These are phyloP conservation scores for Eilema caniola DNA, from an alignment of 2,888 invertebrate genomes.

Conservation along the genomic window DNA sequence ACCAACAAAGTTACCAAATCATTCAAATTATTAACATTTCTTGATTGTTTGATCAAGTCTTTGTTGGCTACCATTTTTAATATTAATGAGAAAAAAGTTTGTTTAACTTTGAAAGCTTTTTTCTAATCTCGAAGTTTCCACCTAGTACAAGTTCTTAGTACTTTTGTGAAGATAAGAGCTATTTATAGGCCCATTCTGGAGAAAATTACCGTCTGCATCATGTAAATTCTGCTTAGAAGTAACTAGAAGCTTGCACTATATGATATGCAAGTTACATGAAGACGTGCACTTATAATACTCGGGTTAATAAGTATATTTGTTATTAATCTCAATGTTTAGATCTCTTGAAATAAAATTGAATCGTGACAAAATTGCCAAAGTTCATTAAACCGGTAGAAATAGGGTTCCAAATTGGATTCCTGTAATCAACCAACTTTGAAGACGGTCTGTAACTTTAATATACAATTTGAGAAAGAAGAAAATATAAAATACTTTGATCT, in stretches of 20 bases:
- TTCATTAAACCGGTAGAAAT: background rate
- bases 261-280: background rate
- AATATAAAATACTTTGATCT: background rate
- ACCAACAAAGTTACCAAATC: background rate
- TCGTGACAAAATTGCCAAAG: conserved; percentile 4
- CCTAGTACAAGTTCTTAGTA: conserved; percentile 41
- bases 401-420: conserved; percentile 22
- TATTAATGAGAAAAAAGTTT: conserved; percentile 18
- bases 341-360: conserved; percentile 5
- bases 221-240: conserved; percentile 50
- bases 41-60: conserved; percentile 11
- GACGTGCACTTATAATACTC: background rate
- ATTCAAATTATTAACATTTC: conserved; percentile 10
- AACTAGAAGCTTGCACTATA: conserved; percentile 25
- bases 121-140: conserved; percentile 40
- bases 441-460: conserved; percentile 19
- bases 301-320: background rate
- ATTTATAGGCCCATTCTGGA: conserved; percentile 71
- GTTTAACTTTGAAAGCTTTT: conserved; percentile 18
- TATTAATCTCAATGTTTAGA: background rate
- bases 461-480: background rate
- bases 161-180: conserved; percentile 52
- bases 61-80: conserved; percentile 14
- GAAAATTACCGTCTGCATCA: conserved; percentile 61
- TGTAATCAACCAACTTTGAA: conserved; percentile 26